These are phyloP conservation scores for Thalassaphorura encarpata DNA, from an alignment of 1,140 invertebrate genomes.

Conservation along the genomic window DNA sequence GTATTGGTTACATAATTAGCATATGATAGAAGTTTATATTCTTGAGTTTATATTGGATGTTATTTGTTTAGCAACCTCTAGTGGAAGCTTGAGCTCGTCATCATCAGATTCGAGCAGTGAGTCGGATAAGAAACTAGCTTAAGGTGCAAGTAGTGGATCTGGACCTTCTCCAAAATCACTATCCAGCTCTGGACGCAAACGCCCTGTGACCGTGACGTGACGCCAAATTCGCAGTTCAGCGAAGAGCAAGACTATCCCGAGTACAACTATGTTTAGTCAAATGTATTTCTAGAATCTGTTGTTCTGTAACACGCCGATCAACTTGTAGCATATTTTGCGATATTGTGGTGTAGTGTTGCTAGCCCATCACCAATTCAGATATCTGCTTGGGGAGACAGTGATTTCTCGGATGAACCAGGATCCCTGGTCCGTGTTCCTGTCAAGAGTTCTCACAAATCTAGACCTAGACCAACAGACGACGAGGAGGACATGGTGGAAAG, in stretches of 20 bases:
- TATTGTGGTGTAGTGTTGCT: conserved; percentile 1
- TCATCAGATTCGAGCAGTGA: conserved; percentile 23
- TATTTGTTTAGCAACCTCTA: not conserved
- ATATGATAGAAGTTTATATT: not conserved
- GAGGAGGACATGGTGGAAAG: conserved; percentile 23
- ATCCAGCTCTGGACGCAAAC: conserved; percentile 9
- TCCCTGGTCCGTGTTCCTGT: conserved; percentile 14
- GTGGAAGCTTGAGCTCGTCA: conserved; percentile 10
- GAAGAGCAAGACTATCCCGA: conserved; percentile 26
- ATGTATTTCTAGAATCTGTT: not conserved
- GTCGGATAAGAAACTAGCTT: conserved; percentile 12
- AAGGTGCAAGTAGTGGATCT: not conserved
- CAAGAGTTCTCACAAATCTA: conserved; percentile 22
- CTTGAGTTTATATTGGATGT: not conserved
- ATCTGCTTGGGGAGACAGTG: conserved; percentile 22
- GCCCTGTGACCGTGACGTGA: conserved; percentile 22
- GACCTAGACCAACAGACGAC: conserved; percentile 11
- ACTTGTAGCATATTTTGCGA: not conserved
- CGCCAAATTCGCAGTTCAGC: conserved; percentile 10
- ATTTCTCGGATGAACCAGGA: conserved; percentile 23
- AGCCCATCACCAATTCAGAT: conserved; percentile 9
- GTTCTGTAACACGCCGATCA: not conserved
- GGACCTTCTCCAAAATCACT: conserved; percentile 10
- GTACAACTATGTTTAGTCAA: conserved; percentile 25
- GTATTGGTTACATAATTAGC: not conserved